Base-by-base conservation (phyloP, 2,113 vertebrate species). In the Nibea albiflora region DNA sequence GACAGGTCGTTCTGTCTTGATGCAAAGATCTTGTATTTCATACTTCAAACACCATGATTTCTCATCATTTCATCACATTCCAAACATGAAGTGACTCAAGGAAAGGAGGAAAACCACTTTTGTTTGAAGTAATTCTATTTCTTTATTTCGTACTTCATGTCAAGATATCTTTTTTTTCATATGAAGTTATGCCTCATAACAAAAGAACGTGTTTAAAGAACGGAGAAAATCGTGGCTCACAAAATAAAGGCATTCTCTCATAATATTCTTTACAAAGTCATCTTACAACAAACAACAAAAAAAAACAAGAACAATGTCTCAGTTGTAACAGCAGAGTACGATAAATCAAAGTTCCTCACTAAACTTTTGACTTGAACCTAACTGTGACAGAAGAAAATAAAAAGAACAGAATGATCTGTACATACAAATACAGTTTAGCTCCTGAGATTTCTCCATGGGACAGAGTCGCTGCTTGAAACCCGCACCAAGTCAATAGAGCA, bases 201-300 rank as follows among this genome's bases (percentile, higher is more conserved):
- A 91, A 89, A 93, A 92, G 69, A 86, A 75, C 8, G 76, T 82
- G 71, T 92, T 89, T 44, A 68, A 91, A 89, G 85, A 72, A 90
- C 62, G 44, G 89, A 87, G 68, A 39, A 73, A 84, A 66, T 24
- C 10, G 89, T 92, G 91, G 90, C 88, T 94, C 93, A 91, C 90
- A 93, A 95, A 94, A 94, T 94, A 95, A 94, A 94, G 88, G 86
- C 88, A 83, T 89, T 93, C 90, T 93, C 86, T 94, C 90, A 90
- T 90, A 85, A 82, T 91, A 92, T 78, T 92, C 85, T 94, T 92
- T 92, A 94, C 87, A 92, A 90, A 92, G 83, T 91, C 80, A 86
- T 89, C 74, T 91, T 87, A 92, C 88, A 94, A 76, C 60, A 22
- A 68, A 89, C 53, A 24, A 76, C 60, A 22, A 68, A 89, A 50